phyloP scores from a whole-genome alignment of 2,888 invertebrate species.

The Stenolophus ochropezus region DNA sequence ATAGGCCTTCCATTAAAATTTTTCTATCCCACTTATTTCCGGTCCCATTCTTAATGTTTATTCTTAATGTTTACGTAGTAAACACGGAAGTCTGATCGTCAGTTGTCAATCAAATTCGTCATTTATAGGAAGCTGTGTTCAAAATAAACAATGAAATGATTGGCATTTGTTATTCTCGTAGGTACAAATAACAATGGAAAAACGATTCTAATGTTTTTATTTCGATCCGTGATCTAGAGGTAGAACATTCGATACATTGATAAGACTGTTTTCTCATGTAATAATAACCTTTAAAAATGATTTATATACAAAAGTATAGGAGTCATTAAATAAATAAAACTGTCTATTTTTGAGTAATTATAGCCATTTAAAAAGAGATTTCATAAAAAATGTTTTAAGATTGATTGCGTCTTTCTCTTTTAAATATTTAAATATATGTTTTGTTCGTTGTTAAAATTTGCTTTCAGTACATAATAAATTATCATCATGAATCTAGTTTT shows the following conservation, averaged over 20 bases:
- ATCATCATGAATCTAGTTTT: background rate
- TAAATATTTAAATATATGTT: background rate
- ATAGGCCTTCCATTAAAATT: background rate
- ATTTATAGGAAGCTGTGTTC: background rate
- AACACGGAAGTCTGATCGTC: background rate
- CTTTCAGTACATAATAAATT: slow-evolving; percentile 11
- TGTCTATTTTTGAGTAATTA: too few species aligned
- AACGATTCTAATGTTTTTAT: too few species aligned
- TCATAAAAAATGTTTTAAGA: too few species aligned
- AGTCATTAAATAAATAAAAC: too few species aligned
- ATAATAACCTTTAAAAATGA: too few species aligned
- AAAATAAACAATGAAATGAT: background rate
- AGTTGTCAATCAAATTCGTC: background rate
- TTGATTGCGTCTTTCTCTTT: background rate
- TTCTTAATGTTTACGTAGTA: background rate
- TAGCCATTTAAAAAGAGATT: too few species aligned
- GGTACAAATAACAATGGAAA: too few species aligned
- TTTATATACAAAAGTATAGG: too few species aligned
- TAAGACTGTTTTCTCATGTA: too few species aligned
- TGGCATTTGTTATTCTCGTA: background rate
- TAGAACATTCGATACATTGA: too few species aligned
- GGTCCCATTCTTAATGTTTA: background rate
- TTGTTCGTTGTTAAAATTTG: background rate
- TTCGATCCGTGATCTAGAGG: too few species aligned
- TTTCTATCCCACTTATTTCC: background rate